A percentile compares a stretch with the other conserved stretches of the same genome.
phyloP scores from a whole-genome alignment of 2,113 vertebrate genomes.

The Cynocephalus volans region DNA sequence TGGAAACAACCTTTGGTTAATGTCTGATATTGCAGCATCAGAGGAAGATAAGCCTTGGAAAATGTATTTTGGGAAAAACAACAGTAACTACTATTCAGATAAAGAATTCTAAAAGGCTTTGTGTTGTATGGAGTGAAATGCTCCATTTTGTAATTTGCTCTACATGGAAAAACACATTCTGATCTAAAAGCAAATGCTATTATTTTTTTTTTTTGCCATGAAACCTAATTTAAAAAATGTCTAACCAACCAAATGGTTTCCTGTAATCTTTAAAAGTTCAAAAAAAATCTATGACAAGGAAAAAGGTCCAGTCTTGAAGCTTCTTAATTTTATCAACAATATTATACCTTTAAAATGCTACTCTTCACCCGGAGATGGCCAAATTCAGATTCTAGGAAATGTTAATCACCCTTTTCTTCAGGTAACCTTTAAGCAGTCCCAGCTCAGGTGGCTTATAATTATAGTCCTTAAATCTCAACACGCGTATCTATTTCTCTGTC shows the following conservation, averaged over 20 bases:
- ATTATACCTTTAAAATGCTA: constrained; percentile 25
- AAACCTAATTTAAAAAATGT: constrained; percentile 55
- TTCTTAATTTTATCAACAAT: constrained; percentile 59
- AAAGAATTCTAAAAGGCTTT: constrained; percentile 21
- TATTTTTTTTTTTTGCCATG: constrained; percentile 55
- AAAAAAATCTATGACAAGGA: constrained; percentile 42
- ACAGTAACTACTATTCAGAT: constrained; percentile 31
- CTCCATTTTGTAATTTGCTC: not conserved
- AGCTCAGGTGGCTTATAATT: constrained; percentile 53
- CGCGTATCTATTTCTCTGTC: too few species aligned
- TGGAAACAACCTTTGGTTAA: not conserved
- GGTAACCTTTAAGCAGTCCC: not conserved
- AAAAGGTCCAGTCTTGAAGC: constrained; percentile 18
- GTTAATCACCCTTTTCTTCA: constrained; percentile 45
- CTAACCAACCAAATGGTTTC: constrained; percentile 49
- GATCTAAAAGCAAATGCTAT: constrained; percentile 53
- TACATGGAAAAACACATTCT: constrained; percentile 1
- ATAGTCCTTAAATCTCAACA: not conserved
- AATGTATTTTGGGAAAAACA: constrained; percentile 1
- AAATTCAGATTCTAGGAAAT: not conserved
- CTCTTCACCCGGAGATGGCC: not conserved
- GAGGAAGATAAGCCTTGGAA: not conserved
- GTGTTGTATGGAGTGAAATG: not conserved
- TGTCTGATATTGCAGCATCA: not conserved
- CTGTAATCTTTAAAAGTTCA: constrained; percentile 58